Percentiles rank a stretch among this genome's conserved stretches.
Evolutionary conservation across 2,797 vertebrate species (phyloP).

Genomic region (Semaprochilodus insignis): DNA sequence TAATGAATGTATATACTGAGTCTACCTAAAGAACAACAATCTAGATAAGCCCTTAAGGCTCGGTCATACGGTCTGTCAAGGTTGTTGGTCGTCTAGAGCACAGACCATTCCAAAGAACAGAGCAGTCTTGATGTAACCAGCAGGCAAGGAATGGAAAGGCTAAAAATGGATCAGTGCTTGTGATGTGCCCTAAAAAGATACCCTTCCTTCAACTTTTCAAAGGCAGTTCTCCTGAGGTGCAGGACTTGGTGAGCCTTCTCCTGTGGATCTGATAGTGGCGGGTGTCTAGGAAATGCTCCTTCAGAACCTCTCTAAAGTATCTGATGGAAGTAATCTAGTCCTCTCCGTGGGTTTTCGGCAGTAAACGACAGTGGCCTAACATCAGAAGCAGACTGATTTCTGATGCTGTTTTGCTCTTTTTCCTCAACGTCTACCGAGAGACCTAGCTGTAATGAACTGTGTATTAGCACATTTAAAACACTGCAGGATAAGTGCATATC

Average conservation of each 20-base stretch:
- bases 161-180: constrained; percentile 53
- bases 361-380: constrained; percentile 53
- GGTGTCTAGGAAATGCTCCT: constrained; percentile 49
- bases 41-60: not conserved
- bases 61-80: constrained; percentile 10
- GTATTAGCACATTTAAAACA: constrained; percentile 28
- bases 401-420: constrained; percentile 28
- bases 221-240: constrained; percentile 51
- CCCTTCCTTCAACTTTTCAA: constrained; percentile 52
- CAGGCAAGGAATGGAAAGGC: constrained; percentile 32
- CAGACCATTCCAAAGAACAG: not conserved
- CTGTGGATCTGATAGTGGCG: constrained; percentile 43
- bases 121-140: constrained; percentile 2
- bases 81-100: not conserved
- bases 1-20: not conserved
- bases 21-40: not conserved
- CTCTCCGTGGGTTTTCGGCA: constrained; percentile 42
- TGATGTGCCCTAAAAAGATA: constrained; percentile 52
- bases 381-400: constrained; percentile 53
- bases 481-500: constrained; percentile 8
- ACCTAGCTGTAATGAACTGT: constrained; percentile 32
- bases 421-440: not conserved
- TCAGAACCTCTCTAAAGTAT: constrained; percentile 53
- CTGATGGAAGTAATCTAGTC: constrained; percentile 57
- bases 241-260: constrained; percentile 44